These are phyloP conservation scores for Carassius gibelio DNA, from an alignment of 2,113 vertebrate genomes.

Conservation along the genomic window DNA sequence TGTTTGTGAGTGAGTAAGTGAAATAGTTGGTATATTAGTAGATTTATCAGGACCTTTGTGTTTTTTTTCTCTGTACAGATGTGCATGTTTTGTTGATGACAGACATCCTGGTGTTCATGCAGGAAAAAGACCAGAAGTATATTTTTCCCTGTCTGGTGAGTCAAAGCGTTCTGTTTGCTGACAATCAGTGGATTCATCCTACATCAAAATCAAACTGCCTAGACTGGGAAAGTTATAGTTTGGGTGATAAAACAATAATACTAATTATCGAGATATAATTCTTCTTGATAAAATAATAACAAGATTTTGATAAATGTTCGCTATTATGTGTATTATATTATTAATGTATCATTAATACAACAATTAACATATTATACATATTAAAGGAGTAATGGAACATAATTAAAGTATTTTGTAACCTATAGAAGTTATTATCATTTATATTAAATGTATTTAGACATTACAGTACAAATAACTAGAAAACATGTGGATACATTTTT, in stretches of 20 bases:
- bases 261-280: not conserved
- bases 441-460: not conserved
- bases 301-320: too few relatives aligned
- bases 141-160: conserved; percentile 88
- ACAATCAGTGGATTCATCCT: not conserved
- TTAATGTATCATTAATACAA: too few relatives aligned
- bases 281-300: not conserved
- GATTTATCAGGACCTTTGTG: conserved; percentile 4
- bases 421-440: not conserved
- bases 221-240: too few relatives aligned
- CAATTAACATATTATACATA: not conserved
- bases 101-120: conserved; percentile 89
- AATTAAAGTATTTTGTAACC: not conserved
- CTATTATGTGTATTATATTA: not conserved
- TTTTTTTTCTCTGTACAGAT: conserved; percentile 73
- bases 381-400: not conserved
- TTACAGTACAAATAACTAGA: not conserved
- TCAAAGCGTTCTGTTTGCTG: not conserved
- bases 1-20: not conserved
- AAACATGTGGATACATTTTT: not conserved
- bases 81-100: conserved; percentile 91
- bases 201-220: not conserved
- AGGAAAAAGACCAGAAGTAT: conserved; percentile 96
- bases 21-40: not conserved
- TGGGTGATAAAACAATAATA: not conserved